Conservation (phyloP, 2,113 vertebrate genomes). For the Calyptomena viridis region DNA sequence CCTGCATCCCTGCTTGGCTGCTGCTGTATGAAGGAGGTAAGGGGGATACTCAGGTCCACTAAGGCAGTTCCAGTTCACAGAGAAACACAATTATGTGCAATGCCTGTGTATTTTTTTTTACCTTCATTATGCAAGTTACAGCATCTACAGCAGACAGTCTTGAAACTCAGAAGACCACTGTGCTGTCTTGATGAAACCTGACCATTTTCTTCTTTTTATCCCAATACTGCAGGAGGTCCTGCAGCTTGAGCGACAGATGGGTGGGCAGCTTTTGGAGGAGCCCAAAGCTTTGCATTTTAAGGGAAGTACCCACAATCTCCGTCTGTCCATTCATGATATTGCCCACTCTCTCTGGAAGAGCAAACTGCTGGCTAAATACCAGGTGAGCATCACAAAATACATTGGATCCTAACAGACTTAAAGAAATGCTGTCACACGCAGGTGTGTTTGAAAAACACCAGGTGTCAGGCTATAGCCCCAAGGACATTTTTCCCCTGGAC, state of each 20-base stretch:
- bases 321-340: slow-evolving; percentile 90
- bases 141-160: neutral
- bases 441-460: neutral
- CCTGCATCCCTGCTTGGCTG: neutral
- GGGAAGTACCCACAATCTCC: slow-evolving; percentile 93
- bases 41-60: neutral
- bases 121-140: neutral
- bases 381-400: slow-evolving; percentile 74
- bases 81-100: neutral
- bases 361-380: slow-evolving; percentile 93
- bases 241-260: slow-evolving; percentile 92
- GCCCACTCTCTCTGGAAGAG: slow-evolving; percentile 92
- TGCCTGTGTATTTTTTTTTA: neutral
- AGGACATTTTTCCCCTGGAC: neutral
- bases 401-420: neutral
- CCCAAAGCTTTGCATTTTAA: slow-evolving; percentile 94
- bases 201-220: neutral
- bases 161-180: neutral
- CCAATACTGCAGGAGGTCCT: slow-evolving; percentile 83
- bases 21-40: neutral
- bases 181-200: neutral
- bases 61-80: neutral
- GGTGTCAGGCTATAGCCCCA: neutral
- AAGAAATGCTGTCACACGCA: neutral
- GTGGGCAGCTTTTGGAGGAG: slow-evolving; percentile 92